phyloP scores from a whole-genome alignment of 2,888 invertebrate species.

The Alviniconcha strummeri region DNA sequence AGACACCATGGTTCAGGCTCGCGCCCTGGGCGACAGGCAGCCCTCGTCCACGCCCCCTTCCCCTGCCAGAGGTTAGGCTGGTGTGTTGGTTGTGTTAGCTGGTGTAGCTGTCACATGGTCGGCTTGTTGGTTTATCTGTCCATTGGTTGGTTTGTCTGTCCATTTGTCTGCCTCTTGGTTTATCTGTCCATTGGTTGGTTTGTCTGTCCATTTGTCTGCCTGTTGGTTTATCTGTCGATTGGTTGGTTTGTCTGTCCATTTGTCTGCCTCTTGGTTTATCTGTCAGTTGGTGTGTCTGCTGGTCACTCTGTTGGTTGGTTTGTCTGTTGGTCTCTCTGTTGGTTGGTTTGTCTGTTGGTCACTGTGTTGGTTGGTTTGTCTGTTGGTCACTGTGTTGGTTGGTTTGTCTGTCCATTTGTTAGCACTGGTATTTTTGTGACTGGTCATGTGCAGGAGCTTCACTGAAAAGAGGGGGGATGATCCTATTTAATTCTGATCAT shows the following conservation, averaged over 20 bases:
- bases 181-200: too few species aligned
- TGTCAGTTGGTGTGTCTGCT: background rate
- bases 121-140: background rate
- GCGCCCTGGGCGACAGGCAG: slow-evolving; percentile 32
- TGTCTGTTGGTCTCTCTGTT: too few species aligned
- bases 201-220: too few species aligned
- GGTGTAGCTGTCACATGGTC: background rate
- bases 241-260: too few species aligned
- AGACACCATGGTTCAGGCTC: slow-evolving; percentile 35
- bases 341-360: too few species aligned
- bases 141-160: too few species aligned
- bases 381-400: background rate
- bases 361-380: background rate
- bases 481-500: too few species aligned
- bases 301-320: background rate
- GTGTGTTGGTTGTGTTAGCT: background rate
- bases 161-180: too few species aligned
- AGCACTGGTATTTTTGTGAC: background rate
- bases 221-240: too few species aligned
- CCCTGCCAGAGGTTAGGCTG: slow-evolving; percentile 53
- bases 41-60: slow-evolving; percentile 50
- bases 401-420: background rate
- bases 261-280: background rate
- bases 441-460: background rate
- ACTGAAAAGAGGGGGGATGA: too few species aligned